Evolutionary conservation across 1,140 invertebrate genomes (phyloP), one percentile per base, ranked within the genome.

Genomic region (Lysiphlebus fabarum): DNA sequence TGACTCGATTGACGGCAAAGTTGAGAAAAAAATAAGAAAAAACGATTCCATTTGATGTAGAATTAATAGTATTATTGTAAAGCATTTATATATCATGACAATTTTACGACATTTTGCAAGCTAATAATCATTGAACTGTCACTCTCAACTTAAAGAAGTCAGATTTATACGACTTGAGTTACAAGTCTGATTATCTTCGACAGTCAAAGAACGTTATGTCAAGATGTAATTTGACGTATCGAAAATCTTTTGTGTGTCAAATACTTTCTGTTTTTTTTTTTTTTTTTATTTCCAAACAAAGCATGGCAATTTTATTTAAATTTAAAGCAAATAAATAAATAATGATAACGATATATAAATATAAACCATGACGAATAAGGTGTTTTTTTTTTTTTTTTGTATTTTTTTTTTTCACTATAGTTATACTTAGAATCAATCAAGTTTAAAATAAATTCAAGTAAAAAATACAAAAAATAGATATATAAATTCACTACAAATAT

Each of bases 101-200:
- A 40, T 40, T 40, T 40, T 11, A 11, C 7, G 7, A 11, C 10
- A 8, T 8, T 40, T 40, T 11, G 7, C 14, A 49, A 6, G 47
- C 17, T 26, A 33, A 26, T 49, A 6, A 14, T 34, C 11, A 11
- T 6, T n/a, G 43, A 45, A 26, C 17, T 33, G 47, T 34, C 47
- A 49, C 14, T 49, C 47, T 34, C 17, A 9, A 8, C 26, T 3
- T 5, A 10, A 14, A 14, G 8, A 8, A 8, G 7, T 8, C 17
- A 62, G 64, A 65, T 65, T 65, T 65, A 65, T 65, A 62, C 61
- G 51, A 58, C 51, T 41, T 58, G 58, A 54, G 56, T 65, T 62
- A 62, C 64, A 56, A 65, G 64, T 65, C 62, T 61, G 61, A 65
- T 65, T 65, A 65, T 65, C 64, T 61, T 55, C 51, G 64, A 61